phyloP scores from a whole-genome alignment of 2,888 invertebrate genomes.

The Alentia gelatinosa region DNA sequence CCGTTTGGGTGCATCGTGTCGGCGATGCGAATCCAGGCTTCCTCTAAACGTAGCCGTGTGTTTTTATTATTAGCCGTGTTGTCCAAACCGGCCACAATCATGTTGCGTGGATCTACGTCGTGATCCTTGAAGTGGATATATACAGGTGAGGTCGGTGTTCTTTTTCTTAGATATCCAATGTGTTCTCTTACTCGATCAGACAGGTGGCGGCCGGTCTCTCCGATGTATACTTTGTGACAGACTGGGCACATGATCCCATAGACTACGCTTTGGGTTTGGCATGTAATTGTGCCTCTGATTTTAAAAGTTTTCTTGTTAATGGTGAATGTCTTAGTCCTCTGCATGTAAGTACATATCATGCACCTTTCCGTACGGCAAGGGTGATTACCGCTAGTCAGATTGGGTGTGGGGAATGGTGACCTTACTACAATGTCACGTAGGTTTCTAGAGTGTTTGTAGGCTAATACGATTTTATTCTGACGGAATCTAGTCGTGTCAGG shows the following conservation, averaged over 20 bases:
- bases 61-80: neutral
- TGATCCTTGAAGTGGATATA: neutral
- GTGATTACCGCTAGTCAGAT: neutral
- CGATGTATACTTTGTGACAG: neutral
- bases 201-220: neutral
- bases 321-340: neutral
- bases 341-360: neutral
- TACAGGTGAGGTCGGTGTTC: neutral
- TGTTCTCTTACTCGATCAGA: neutral
- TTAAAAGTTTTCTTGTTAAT: neutral
- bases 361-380: neutral
- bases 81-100: neutral
- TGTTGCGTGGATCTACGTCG: neutral
- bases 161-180: neutral
- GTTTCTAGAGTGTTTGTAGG: neutral
- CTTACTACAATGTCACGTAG: neutral
- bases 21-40: neutral
- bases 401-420: neutral
- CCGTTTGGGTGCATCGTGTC: neutral
- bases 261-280: neutral
- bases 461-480: neutral
- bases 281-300: neutral
- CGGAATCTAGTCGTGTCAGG: neutral
- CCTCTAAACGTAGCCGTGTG: neutral
- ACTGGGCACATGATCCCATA: neutral